phyloP scores from a whole-genome alignment of 2,113 vertebrate species.

The Cyphomyrus discorhynchus region DNA sequence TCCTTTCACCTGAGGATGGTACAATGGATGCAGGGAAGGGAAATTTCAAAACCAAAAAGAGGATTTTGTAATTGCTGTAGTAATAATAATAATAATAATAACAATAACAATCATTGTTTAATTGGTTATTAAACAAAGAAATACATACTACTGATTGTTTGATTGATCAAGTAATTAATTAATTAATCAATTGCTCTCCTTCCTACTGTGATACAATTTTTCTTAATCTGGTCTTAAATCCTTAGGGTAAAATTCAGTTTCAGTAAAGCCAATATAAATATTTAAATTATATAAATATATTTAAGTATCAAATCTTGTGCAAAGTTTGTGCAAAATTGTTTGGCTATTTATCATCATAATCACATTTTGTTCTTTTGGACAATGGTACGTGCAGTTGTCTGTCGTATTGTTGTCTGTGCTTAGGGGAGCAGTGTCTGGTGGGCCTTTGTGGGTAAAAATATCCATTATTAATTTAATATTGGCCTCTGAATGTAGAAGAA shows the following conservation, averaged over 20 bases:
- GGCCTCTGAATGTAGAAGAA: slow-evolving; percentile 2
- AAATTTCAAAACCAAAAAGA: background rate
- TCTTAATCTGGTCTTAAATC: background rate
- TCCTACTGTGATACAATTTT: background rate
- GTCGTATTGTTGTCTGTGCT: background rate
- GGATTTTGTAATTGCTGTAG: background rate
- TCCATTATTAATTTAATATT: background rate
- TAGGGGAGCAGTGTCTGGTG: background rate
- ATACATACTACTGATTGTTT: background rate
- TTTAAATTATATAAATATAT: background rate
- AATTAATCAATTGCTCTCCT: background rate
- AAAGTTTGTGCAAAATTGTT: background rate
- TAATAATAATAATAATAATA: background rate
- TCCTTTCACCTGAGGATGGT: background rate
- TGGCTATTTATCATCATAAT: background rate
- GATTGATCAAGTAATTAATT: too few relatives aligned
- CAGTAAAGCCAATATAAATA: background rate
- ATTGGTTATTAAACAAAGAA: too few relatives aligned
- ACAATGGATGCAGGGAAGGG: background rate
- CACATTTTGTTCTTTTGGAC: background rate
- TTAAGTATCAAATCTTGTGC: background rate
- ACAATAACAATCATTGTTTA: background rate
- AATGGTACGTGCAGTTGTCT: background rate
- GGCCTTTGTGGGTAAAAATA: background rate
- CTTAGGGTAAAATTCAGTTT: background rate